Percentiles rank a stretch among this genome's conserved stretches.
Evolutionary conservation across 2,113 vertebrate species (phyloP).

Genomic region (Penelope pileata): DNA sequence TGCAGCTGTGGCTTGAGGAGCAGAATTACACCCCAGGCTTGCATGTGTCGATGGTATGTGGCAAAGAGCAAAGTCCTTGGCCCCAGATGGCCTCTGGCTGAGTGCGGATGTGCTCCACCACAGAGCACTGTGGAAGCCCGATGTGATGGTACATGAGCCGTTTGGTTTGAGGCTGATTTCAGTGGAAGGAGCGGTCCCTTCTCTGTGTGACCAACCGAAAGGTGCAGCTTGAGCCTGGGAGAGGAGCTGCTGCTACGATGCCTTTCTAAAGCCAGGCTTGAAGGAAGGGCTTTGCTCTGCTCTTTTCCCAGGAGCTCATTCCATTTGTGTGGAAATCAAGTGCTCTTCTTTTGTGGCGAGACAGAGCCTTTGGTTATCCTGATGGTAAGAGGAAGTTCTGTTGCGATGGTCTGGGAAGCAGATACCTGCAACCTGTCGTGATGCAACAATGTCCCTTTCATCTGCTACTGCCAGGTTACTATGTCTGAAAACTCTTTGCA

Average conservation of each 20-base stretch:
- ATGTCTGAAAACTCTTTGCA: background rate
- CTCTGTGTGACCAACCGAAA: conserved; percentile 6
- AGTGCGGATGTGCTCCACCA: background rate
- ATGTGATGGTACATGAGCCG: background rate
- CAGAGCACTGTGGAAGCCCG: background rate
- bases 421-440: conserved; percentile 3
- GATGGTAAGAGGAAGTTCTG: background rate
- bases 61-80: conserved; percentile 19
- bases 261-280: background rate
- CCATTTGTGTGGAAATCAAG: background rate
- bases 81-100: background rate
- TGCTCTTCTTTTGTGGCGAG: background rate
- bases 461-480: background rate
- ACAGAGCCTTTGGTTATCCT: background rate
- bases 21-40: background rate
- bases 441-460: background rate
- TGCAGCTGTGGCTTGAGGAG: background rate
- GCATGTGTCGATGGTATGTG: background rate
- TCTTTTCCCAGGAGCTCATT: no score
- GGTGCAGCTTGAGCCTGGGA: background rate
- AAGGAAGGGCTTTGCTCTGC: background rate
- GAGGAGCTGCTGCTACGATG: background rate
- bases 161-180: background rate
- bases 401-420: background rate
- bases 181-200: background rate